Evolutionary conservation across 2,113 vertebrate species (phyloP).

Genomic region (Glaucomys volans): DNA sequence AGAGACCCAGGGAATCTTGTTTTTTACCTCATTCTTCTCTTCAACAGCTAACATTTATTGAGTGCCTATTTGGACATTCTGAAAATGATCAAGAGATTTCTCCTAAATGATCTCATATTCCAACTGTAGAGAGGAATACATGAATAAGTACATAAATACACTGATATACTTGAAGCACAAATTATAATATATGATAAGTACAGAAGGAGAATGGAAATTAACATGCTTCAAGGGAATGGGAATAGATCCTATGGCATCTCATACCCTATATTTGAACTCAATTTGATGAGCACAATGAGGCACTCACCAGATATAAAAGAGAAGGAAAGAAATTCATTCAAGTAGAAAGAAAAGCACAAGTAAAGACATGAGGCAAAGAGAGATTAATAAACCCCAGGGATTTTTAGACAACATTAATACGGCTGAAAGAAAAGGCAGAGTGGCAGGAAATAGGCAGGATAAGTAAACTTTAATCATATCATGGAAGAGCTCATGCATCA

Average conservation of each 20-base stretch:
- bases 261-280: too few relatives aligned
- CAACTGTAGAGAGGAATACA: background rate
- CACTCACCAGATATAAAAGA: background rate
- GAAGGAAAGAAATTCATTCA: background rate
- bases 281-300: background rate
- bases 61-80: background rate
- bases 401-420: background rate
- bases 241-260: accelerated
- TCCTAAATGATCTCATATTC: background rate
- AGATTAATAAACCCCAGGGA: background rate
- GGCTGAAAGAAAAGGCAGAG: background rate
- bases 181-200: background rate
- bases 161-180: too few relatives aligned
- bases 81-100: background rate
- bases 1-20: background rate
- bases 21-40: background rate
- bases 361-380: background rate
- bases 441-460: background rate
- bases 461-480: background rate
- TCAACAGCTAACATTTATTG: background rate
- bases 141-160: too few relatives aligned
- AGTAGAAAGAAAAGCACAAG: background rate
- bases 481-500: accelerated
- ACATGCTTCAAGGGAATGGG: too few relatives aligned
- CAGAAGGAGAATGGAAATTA: background rate